Evolutionary conservation across 2,113 vertebrate species (phyloP).

Genomic region (Xiphophorus couchianus): DNA sequence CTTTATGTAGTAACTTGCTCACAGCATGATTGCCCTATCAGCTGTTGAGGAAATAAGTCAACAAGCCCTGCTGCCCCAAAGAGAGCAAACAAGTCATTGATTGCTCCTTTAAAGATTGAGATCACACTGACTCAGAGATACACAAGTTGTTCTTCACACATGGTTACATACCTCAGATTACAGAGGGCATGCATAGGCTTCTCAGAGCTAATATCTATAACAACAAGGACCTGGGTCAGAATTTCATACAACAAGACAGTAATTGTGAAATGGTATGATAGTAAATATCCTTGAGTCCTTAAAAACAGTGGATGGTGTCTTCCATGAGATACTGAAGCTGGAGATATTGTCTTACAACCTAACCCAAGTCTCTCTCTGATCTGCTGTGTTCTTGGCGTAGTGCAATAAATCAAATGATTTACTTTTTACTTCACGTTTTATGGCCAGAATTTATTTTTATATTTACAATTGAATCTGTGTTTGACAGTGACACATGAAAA

Average conservation of each 20-base stretch:
- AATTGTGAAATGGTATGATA: too few species aligned
- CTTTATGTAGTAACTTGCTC: conserved; percentile 5
- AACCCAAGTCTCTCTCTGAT: too few species aligned
- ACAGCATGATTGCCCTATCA: not conserved
- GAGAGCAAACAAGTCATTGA: not conserved
- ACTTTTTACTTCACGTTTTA: too few species aligned
- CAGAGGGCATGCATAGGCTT: not conserved
- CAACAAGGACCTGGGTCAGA: not conserved
- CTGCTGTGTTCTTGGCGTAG: too few species aligned
- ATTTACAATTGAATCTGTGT: not conserved
- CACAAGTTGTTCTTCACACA: not conserved
- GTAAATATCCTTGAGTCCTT: too few species aligned
- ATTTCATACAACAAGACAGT: too few species aligned
- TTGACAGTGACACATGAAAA: too few species aligned
- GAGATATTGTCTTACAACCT: too few species aligned
- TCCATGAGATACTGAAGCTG: too few species aligned
- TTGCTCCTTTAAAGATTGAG: not conserved
- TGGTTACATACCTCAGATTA: too few species aligned
- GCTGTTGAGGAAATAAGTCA: not conserved
- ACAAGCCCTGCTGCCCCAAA: not conserved
- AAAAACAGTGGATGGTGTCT: too few species aligned
- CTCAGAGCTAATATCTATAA: not conserved
- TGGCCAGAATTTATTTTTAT: not conserved
- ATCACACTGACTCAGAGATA: not conserved
- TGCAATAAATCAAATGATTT: not conserved